A percentile compares a stretch with the other conserved stretches of the same genome.
Evolutionary conservation across 1,140 invertebrate genomes (phyloP).

Genomic region (Drosophila tristis): DNA sequence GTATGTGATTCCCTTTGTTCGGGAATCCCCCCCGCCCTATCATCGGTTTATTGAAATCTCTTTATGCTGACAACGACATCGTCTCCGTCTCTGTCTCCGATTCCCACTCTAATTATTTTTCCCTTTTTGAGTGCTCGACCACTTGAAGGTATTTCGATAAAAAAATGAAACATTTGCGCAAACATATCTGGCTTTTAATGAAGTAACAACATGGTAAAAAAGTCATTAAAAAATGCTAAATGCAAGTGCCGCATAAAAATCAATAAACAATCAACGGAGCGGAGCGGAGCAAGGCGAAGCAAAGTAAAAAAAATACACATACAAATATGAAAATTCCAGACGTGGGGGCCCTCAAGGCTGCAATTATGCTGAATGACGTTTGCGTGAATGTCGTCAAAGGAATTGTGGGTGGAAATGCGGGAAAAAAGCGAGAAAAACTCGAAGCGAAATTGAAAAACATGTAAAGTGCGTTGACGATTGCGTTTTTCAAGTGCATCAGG

Average conservation of each 20-base stretch:
- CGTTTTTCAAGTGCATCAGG: constrained; percentile 73
- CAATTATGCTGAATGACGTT: constrained; percentile 66
- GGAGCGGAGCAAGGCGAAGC: constrained; percentile 2
- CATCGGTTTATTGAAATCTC: constrained; percentile 77
- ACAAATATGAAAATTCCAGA: constrained; percentile 21
- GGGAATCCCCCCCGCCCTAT: constrained; percentile 31
- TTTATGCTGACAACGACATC: constrained; percentile 35
- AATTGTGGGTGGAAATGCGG: constrained; percentile 48
- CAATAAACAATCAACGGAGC: constrained; percentile 62
- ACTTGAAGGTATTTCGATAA: constrained; percentile 55
- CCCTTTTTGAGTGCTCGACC: constrained; percentile 41
- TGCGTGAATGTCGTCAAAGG: constrained; percentile 60
- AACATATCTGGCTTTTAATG: constrained; percentile 59
- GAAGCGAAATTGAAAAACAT: constrained; percentile 52
- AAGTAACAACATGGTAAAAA: constrained; percentile 74
- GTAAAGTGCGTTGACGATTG: constrained; percentile 71
- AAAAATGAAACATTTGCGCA: constrained; percentile 65
- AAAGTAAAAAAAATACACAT: constrained; percentile 31
- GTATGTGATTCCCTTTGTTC: constrained; percentile 74
- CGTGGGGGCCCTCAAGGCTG: constrained; percentile 59
- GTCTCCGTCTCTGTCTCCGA: constrained; percentile 35
- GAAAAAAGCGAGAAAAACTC: constrained; percentile 12
- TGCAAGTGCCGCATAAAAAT: constrained; percentile 62
- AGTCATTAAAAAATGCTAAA: constrained; percentile 77
- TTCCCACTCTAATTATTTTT: constrained; percentile 8